These are phyloP conservation scores for Ferrisia virgata DNA, from an alignment of 2,888 invertebrate species.

Conservation along the genomic window DNA sequence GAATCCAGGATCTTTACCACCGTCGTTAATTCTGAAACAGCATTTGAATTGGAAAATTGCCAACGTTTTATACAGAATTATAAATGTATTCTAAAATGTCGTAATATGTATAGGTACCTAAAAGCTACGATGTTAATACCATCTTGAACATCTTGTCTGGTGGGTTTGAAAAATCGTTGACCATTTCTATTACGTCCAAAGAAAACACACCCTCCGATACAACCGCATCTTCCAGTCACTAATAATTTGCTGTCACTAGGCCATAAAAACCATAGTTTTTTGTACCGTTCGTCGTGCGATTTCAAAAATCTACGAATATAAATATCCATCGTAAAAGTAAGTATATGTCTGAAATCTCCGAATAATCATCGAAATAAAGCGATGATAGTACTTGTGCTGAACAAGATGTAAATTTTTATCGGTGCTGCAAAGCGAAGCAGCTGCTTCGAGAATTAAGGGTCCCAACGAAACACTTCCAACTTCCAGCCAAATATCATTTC, in stretches of 20 bases:
- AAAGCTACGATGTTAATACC: slow-evolving; percentile 80
- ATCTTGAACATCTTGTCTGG: slow-evolving; percentile 72
- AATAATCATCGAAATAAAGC: background rate
- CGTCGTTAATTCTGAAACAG: slow-evolving; percentile 63
- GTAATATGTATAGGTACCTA: slow-evolving; percentile 54
- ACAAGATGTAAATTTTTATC: slow-evolving; percentile 73
- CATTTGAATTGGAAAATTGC: background rate
- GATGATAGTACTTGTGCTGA: slow-evolving; percentile 66
- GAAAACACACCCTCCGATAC: slow-evolving; percentile 91
- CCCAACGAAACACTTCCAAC: slow-evolving; percentile 88
- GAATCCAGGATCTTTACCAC: slow-evolving; percentile 81
- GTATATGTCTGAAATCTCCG: background rate
- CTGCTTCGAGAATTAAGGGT: slow-evolving; percentile 84
- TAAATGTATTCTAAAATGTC: background rate
- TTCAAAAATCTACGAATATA: slow-evolving; percentile 65
- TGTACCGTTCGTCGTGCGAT: slow-evolving; percentile 77
- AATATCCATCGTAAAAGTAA: too few species aligned
- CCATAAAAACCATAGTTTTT: slow-evolving; percentile 94
- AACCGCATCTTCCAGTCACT: slow-evolving; percentile 79
- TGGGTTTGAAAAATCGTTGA: slow-evolving; percentile 80
- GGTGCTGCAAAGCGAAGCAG: slow-evolving; percentile 73
- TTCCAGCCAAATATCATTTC: slow-evolving; percentile 80
- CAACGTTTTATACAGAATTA: background rate
- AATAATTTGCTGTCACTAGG: slow-evolving; percentile 62
- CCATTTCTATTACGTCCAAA: slow-evolving; percentile 92